Percentiles rank a stretch among this genome's conserved stretches.
Conservation (phyloP, 2,888 invertebrate species). For the Argyresthia albistria region DNA sequence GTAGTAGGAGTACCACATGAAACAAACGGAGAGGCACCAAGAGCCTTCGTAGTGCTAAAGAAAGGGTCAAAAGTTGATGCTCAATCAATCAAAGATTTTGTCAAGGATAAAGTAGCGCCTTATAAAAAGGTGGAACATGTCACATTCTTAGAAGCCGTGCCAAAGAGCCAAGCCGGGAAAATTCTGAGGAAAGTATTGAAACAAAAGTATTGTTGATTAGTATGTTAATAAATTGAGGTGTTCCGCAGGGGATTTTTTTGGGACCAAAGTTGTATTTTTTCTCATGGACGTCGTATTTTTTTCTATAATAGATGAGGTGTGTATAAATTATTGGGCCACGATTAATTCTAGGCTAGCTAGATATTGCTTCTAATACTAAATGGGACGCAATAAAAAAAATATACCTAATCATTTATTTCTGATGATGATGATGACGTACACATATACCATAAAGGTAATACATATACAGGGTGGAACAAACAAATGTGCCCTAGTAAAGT, state of each 20-base stretch:
- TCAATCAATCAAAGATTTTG: slow-evolving; percentile 9
- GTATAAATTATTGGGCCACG: no score
- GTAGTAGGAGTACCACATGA: slow-evolving; percentile 80
- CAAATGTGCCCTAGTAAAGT: no score
- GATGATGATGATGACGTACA: no score
- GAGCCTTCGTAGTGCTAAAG: slow-evolving; percentile 18
- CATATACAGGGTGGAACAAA: no score
- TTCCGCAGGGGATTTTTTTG: background rate
- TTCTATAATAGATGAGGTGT: no score
- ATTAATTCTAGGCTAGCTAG: no score
- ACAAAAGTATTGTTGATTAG: slow-evolving; percentile 25
- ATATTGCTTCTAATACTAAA: no score
- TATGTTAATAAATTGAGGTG: background rate
- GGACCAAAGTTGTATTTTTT: no score
- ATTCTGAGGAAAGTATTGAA: slow-evolving; percentile 76
- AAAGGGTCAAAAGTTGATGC: slow-evolving; percentile 7
- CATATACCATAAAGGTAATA: no score
- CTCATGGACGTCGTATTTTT: no score
- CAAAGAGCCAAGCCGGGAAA: slow-evolving; percentile 83
- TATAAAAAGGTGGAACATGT: slow-evolving; percentile 8
- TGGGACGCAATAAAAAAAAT: no score
- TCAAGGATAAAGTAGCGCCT: slow-evolving; percentile 15
- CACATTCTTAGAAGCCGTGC: slow-evolving; percentile 73
- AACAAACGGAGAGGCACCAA: slow-evolving; percentile 68
- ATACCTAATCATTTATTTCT: no score